Evolutionary conservation across 2,888 invertebrate species (phyloP).

Genomic region (Stenoptilia bipunctidactyla): DNA sequence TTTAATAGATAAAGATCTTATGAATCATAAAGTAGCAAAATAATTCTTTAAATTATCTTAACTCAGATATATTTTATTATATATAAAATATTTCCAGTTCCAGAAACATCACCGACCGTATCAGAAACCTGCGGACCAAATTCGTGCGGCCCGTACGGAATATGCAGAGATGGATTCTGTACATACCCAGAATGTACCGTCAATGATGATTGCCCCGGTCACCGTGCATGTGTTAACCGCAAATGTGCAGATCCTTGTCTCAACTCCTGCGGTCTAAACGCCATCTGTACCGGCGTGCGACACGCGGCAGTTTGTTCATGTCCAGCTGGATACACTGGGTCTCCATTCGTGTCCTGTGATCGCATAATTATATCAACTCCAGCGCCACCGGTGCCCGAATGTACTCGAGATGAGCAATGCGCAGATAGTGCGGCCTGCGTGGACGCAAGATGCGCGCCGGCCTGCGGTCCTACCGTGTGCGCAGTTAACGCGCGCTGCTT

Average conservation of each 20-base stretch:
- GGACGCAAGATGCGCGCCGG: slow-evolving; percentile 79
- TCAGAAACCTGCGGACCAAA: slow-evolving; percentile 78
- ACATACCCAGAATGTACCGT: slow-evolving; percentile 89
- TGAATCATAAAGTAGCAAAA: too few relatives aligned
- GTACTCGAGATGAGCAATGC: slow-evolving; percentile 82
- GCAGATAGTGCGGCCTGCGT: slow-evolving; percentile 86
- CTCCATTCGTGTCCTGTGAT: slow-evolving; percentile 81
- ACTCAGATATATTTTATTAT: too few relatives aligned
- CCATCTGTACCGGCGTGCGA: slow-evolving; percentile 79
- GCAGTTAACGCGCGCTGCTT: slow-evolving; percentile 84
- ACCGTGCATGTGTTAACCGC: slow-evolving; percentile 84
- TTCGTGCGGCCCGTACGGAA: slow-evolving; percentile 79
- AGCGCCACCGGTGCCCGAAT: slow-evolving; percentile 78
- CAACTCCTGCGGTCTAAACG: slow-evolving; percentile 86
- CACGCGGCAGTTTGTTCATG: slow-evolving; percentile 89
- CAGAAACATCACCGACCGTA: slow-evolving; percentile 33
- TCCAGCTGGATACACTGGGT: slow-evolving; percentile 81
- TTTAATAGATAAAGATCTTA: too few relatives aligned
- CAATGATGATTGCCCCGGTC: slow-evolving; percentile 87
- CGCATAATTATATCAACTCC: slow-evolving; percentile 33
- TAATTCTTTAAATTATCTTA: too few relatives aligned
- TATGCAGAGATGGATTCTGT: slow-evolving; percentile 75
- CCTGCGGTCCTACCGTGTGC: slow-evolving; percentile 80
- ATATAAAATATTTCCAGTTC: slow-evolving; percentile 14
- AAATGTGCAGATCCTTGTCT: slow-evolving; percentile 88